Percentiles rank a stretch among this genome's conserved stretches.
Conservation (phyloP, 2,888 invertebrate genomes). For the Mechanitis mazaeus region DNA sequence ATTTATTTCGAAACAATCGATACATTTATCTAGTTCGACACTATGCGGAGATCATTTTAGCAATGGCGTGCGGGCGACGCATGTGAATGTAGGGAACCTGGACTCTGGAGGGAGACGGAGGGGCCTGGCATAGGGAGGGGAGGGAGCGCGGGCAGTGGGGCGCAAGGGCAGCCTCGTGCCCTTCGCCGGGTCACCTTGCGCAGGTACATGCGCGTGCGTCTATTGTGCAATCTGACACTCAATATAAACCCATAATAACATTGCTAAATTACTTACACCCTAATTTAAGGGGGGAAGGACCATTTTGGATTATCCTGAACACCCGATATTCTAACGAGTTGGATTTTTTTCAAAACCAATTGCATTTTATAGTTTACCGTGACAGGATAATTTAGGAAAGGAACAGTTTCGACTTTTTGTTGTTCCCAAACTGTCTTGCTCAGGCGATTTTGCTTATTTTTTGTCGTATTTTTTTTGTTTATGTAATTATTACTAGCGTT, state of each 20-base stretch:
- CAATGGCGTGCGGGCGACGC: slow-evolving; percentile 66
- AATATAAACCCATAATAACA: slow-evolving; percentile 28
- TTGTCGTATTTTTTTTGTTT: slow-evolving; percentile 43
- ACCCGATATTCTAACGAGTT: slow-evolving; percentile 60
- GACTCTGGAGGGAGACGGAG: slow-evolving; percentile 18
- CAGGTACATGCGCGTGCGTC: slow-evolving; percentile 70
- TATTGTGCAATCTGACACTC: slow-evolving; percentile 71
- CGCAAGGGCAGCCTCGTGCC: slow-evolving; percentile 66
- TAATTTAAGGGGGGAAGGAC: slow-evolving; percentile 19
- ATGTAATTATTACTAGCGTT: slow-evolving; percentile 48
- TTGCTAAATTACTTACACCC: slow-evolving; percentile 22
- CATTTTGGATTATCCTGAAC: slow-evolving; percentile 9
- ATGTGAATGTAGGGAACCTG: slow-evolving; percentile 47
- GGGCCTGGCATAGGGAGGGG: slow-evolving; percentile 32
- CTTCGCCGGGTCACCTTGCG: slow-evolving; percentile 72
- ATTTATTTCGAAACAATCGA: slow-evolving; percentile 5
- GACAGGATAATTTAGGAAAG: slow-evolving; percentile 75
- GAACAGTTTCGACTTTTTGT: slow-evolving; percentile 48
- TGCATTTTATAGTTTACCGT: slow-evolving; percentile 75
- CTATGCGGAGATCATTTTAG: slow-evolving; percentile 49
- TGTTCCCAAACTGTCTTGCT: slow-evolving; percentile 42
- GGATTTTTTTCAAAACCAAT: slow-evolving; percentile 67
- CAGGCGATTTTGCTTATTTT: slow-evolving; percentile 59
- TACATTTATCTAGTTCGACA: slow-evolving; percentile 20
- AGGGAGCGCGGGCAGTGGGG: slow-evolving; percentile 43